Evolutionary conservation across 2,888 invertebrate genomes (phyloP).

Genomic region (Eurytoma californica): DNA sequence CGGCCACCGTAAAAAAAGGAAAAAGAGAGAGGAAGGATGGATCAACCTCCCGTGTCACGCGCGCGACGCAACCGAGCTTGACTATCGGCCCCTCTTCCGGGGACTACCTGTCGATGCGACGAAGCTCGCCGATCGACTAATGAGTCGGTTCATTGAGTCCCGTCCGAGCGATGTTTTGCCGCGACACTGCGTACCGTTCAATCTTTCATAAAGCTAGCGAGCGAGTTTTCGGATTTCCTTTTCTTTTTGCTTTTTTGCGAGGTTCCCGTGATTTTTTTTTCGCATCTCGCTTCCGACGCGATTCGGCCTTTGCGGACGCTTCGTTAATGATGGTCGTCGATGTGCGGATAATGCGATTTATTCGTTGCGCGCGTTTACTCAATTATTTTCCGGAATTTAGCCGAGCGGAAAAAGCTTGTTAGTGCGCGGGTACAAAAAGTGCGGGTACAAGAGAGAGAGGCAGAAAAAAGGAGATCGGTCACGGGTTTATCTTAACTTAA

Average conservation of each 20-base stretch:
- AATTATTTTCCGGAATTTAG: conserved; percentile 44
- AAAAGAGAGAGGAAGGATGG: neutral
- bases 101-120: conserved; percentile 24
- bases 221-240: conserved; percentile 33
- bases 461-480: neutral
- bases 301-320: conserved; percentile 29
- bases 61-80: conserved; percentile 57
- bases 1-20: neutral
- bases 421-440: conserved; percentile 20
- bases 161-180: conserved; percentile 40
- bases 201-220: conserved; percentile 49
- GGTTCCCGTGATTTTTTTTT: neutral
- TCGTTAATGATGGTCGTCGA: conserved; percentile 39
- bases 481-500: conserved; percentile 31
- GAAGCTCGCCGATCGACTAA: conserved; percentile 43
- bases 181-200: conserved; percentile 42
- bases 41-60: neutral
- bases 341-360: conserved; percentile 33
- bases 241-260: neutral
- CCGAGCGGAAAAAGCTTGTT: conserved; percentile 44
- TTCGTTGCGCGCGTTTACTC: conserved; percentile 30
- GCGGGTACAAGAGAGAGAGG: neutral
- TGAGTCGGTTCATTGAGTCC: conserved; percentile 66
- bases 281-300: neutral
- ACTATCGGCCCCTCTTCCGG: conserved; percentile 56